Conservation (phyloP, 2,888 invertebrate genomes). For the Parnassius mnemosyne region DNA sequence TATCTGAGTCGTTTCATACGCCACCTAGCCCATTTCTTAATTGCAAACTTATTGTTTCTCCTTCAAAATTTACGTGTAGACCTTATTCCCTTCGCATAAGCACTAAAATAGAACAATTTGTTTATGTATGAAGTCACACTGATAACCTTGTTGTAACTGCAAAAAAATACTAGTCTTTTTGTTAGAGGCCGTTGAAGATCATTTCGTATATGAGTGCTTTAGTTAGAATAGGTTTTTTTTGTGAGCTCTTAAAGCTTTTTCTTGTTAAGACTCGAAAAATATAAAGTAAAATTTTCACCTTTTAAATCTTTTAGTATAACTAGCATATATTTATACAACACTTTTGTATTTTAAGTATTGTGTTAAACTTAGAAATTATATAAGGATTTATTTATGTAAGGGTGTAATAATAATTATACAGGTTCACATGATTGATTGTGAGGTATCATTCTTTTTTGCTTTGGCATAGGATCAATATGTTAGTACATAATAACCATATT, state of each 20-base stretch:
- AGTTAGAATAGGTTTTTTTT: conserved; percentile 23
- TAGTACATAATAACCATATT: too few species aligned
- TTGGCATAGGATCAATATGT: too few species aligned
- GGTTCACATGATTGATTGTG: too few species aligned
- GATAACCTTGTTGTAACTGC: conserved; percentile 4
- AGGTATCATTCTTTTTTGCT: too few species aligned
- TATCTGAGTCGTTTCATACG: conserved; percentile 34
- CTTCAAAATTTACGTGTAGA: background rate
- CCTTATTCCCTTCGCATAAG: conserved; percentile 2
- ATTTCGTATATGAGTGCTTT: conserved; percentile 29
- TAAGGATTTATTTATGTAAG: too few species aligned
- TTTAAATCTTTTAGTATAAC: too few species aligned
- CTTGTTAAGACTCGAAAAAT: background rate
- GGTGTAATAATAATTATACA: too few species aligned
- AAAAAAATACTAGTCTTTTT: conserved; percentile 24
- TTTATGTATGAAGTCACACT: background rate
- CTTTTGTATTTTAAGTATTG: too few species aligned
- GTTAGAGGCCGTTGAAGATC: conserved; percentile 25
- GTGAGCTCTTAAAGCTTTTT: conserved; percentile 24
- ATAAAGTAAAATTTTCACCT: too few species aligned
- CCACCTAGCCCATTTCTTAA: conserved; percentile 36
- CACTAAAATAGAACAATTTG: conserved; percentile 5
- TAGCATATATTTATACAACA: too few species aligned
- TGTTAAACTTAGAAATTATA: too few species aligned
- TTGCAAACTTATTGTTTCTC: conserved; percentile 24